These are phyloP conservation scores for Nemotelus nigrinus DNA, from an alignment of 2,888 invertebrate species.

Conservation along the genomic window DNA sequence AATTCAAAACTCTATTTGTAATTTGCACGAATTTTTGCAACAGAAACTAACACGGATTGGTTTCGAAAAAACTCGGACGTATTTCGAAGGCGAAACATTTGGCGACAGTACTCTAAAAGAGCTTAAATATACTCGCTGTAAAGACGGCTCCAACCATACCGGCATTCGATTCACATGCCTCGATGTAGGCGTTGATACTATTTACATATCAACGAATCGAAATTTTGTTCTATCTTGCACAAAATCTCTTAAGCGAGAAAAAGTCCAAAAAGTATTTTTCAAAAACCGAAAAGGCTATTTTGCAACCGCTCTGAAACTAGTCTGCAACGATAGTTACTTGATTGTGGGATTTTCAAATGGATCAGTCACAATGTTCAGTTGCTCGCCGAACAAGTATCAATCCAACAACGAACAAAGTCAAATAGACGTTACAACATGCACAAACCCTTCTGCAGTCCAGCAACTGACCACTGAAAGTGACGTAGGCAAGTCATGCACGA, in stretches of 20 bases:
- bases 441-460: not conserved
- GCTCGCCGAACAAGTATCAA: constrained; percentile 55
- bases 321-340: constrained; percentile 59
- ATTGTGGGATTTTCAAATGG: constrained; percentile 63
- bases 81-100: constrained; percentile 63
- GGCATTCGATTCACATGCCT: constrained; percentile 61
- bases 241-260: constrained; percentile 59
- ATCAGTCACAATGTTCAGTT: constrained; percentile 61
- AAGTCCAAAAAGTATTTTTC: constrained; percentile 59
- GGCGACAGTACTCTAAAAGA: constrained; percentile 61
- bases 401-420: not conserved
- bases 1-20: constrained; percentile 60
- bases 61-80: constrained; percentile 61
- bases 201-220: constrained; percentile 60
- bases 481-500: constrained; percentile 63
- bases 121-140: constrained; percentile 56
- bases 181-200: constrained; percentile 56
- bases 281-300: constrained; percentile 60
- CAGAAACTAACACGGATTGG: constrained; percentile 55
- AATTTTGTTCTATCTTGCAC: constrained; percentile 62
- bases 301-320: constrained; percentile 60
- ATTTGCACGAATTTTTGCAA: constrained; percentile 59
- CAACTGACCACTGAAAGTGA: constrained; percentile 51
- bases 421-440: not conserved
- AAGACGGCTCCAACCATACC: constrained; percentile 54